Conservation (phyloP, 2,113 vertebrate genomes). For the Callocephalon fimbriatum region DNA sequence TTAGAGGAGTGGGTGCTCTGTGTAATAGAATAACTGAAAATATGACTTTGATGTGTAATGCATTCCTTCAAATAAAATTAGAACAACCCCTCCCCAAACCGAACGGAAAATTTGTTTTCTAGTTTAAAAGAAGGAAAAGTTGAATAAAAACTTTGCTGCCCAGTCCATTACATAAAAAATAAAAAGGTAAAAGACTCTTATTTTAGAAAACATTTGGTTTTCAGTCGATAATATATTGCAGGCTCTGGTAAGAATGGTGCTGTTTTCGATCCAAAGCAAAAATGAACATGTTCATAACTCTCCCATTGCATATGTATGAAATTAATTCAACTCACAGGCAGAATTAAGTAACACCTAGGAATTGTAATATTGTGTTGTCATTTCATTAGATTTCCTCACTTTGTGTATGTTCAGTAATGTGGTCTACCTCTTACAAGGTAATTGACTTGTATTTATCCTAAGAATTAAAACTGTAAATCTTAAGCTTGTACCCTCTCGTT, state of each 20-base stretch:
- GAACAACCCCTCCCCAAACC: not conserved
- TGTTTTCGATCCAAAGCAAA: not conserved
- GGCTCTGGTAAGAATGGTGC: not conserved
- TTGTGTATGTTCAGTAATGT: not conserved
- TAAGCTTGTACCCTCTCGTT: not conserved
- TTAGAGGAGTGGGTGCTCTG: not conserved
- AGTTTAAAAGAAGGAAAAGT: not conserved
- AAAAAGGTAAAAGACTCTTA: not conserved
- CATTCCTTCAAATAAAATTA: not conserved
- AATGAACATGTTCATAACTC: not conserved
- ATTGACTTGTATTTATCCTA: not conserved
- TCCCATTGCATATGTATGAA: not conserved
- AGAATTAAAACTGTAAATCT: not conserved
- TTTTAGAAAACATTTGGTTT: not conserved
- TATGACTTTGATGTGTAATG: rapidly evolving
- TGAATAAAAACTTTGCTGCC: not conserved
- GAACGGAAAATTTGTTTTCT: not conserved
- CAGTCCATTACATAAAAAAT: not conserved
- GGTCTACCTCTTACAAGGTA: not conserved
- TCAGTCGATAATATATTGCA: not conserved
- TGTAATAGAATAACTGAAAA: not conserved
- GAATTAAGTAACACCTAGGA: not conserved
- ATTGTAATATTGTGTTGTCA: not conserved
- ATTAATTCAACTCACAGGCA: not conserved
- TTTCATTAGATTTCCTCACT: not conserved